phyloP scores from a whole-genome alignment of 2,888 invertebrate genomes.

The Oeneis ivallda region DNA sequence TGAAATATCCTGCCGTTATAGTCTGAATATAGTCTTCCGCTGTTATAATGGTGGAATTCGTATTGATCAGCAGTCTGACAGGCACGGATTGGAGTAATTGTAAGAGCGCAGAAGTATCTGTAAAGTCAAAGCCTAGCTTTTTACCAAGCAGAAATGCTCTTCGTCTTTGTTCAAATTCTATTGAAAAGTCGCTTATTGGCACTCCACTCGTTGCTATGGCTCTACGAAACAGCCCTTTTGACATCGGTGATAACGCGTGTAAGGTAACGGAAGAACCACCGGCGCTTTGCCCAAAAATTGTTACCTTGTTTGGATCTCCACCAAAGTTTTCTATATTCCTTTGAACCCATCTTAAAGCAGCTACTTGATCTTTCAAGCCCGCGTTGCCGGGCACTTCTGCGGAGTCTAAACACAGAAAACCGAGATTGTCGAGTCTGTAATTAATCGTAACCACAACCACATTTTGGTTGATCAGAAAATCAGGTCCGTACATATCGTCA shows the following conservation, averaged over 20 bases:
- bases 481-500: slow-evolving; percentile 51
- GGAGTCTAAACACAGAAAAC: slow-evolving; percentile 55
- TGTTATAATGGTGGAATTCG: slow-evolving; percentile 46
- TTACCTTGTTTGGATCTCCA: slow-evolving; percentile 60
- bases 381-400: slow-evolving; percentile 59
- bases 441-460: slow-evolving; percentile 58
- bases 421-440: slow-evolving; percentile 55
- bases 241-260: slow-evolving; percentile 58
- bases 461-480: slow-evolving; percentile 52
- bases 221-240: slow-evolving; percentile 55
- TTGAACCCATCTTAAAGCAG: slow-evolving; percentile 55
- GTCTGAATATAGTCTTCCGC: slow-evolving; percentile 48
- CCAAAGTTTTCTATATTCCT: slow-evolving; percentile 57
- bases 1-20: slow-evolving; percentile 51
- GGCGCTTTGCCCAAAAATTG: slow-evolving; percentile 56
- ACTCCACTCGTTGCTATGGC: slow-evolving; percentile 86
- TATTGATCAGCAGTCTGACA: slow-evolving; percentile 46
- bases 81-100: slow-evolving; percentile 54
- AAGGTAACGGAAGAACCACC: slow-evolving; percentile 50
- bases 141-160: slow-evolving; percentile 55
- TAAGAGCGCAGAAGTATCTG: slow-evolving; percentile 50
- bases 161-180: slow-evolving; percentile 45
- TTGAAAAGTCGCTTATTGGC: slow-evolving; percentile 61
- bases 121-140: slow-evolving; percentile 51
- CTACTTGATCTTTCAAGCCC: slow-evolving; percentile 60